Evolutionary conservation across 2,797 vertebrate genomes (phyloP).

Genomic region (Cetoscarus ocellatus): DNA sequence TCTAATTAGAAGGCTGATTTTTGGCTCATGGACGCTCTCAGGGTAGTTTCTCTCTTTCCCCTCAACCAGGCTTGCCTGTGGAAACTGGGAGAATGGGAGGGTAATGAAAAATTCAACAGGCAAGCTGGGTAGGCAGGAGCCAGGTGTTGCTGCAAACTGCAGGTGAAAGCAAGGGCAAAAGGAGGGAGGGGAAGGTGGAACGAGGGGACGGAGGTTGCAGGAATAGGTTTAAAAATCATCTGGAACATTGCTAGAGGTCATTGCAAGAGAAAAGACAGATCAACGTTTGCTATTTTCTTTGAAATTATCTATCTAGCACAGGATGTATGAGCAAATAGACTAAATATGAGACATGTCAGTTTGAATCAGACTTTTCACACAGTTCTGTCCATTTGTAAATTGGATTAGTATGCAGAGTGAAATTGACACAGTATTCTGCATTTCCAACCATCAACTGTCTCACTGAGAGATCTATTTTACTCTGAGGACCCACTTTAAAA

Average conservation of each 20-base stretch:
- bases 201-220: constrained; percentile 7
- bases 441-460: constrained; percentile 48
- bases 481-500: constrained; percentile 63
- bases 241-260: constrained; percentile 11
- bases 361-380: not conserved
- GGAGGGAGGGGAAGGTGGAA: not conserved
- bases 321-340: not conserved
- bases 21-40: constrained; percentile 56
- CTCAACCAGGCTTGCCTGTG: constrained; percentile 39
- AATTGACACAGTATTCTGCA: constrained; percentile 33
- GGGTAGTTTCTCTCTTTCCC: constrained; percentile 46
- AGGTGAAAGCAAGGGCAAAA: constrained; percentile 60
- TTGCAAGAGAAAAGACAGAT: not conserved
- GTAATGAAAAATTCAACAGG: constrained; percentile 74
- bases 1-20: constrained; percentile 74
- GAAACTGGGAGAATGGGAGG: constrained; percentile 56
- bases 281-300: not conserved
- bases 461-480: constrained; percentile 65
- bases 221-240: constrained; percentile 30
- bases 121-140: constrained; percentile 58
- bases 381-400: constrained; percentile 18
- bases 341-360: not conserved
- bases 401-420: constrained; percentile 25
- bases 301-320: not conserved
- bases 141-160: constrained; percentile 62